Conservation (phyloP, 1,140 invertebrate species). For the Drosophila bipectinata region DNA sequence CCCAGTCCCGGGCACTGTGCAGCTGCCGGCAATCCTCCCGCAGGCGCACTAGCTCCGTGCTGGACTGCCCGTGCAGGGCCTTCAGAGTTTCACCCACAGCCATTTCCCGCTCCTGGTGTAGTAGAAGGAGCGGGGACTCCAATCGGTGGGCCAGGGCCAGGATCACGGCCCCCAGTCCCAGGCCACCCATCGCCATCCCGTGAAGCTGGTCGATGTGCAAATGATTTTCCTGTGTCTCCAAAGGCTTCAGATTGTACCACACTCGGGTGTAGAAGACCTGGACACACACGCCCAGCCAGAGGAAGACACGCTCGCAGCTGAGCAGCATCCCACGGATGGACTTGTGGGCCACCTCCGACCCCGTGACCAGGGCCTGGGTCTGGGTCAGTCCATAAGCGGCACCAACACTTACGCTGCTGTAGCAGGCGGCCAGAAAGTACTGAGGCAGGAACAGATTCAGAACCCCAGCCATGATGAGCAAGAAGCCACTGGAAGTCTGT, state of each 20-base stretch:
- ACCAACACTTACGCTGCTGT: conserved; percentile 66
- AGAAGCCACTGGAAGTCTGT: conserved; percentile 67
- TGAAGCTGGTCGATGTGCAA: conserved; percentile 75
- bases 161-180: conserved; percentile 62
- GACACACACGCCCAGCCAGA: conserved; percentile 72
- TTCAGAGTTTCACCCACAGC: conserved; percentile 65
- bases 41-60: conserved; percentile 60
- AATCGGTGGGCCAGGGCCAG: conserved; percentile 54
- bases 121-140: conserved; percentile 70
- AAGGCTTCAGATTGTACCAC: conserved; percentile 64
- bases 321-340: conserved; percentile 67
- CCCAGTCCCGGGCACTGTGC: conserved; percentile 66
- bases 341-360: conserved; percentile 65
- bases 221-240: conserved; percentile 43
- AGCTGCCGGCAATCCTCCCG: conserved; percentile 71
- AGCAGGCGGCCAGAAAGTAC: conserved; percentile 59
- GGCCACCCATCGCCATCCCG: conserved; percentile 52
- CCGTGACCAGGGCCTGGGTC: conserved; percentile 65
- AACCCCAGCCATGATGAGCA: conserved; percentile 61
- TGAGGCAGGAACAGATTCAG: conserved; percentile 54
- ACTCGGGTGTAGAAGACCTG: conserved; percentile 72
- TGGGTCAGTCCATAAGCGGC: conserved; percentile 67
- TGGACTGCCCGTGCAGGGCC: conserved; percentile 51
- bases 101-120: conserved; percentile 68
- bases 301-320: conserved; percentile 67